Percentiles rank a stretch among this genome's conserved stretches.
Conservation (phyloP, 2,888 invertebrate species). For the Flexamia atlantica region DNA sequence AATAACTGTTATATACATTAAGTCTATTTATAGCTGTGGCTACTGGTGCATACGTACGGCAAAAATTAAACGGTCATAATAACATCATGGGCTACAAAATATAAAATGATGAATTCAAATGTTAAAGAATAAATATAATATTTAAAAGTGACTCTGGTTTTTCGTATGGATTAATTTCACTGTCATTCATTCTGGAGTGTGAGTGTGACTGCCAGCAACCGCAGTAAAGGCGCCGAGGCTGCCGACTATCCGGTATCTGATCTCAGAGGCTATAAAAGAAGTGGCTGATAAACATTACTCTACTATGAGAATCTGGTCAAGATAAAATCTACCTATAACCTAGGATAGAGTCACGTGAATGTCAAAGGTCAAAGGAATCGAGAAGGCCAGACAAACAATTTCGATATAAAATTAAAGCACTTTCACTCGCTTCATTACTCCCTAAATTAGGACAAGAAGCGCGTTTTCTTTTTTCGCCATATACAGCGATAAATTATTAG, state of each 20-base stretch:
- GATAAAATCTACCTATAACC: background rate
- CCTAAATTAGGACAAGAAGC: background rate
- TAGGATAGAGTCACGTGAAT: background rate
- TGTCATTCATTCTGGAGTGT: no score
- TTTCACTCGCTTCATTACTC: background rate
- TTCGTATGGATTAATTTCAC: no score
- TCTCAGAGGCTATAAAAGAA: background rate
- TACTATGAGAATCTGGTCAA: background rate
- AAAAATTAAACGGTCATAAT: no score
- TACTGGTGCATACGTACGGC: no score
- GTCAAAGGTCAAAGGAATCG: constrained; percentile 17
- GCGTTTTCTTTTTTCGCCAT: background rate
- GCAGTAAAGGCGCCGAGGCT: background rate
- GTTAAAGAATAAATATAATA: no score
- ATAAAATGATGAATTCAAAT: no score
- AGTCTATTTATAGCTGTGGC: no score
- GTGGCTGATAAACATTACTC: constrained; percentile 1
- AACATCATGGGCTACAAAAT: no score
- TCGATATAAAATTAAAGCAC: background rate
- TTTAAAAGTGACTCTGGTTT: no score
- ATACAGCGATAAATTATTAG: background rate
- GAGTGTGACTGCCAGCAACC: background rate
- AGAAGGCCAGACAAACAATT: background rate
- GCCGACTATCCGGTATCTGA: background rate
- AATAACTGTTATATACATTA: no score